Evolutionary conservation across 2,113 vertebrate species (phyloP).

Genomic region (Anolis sagrei): DNA sequence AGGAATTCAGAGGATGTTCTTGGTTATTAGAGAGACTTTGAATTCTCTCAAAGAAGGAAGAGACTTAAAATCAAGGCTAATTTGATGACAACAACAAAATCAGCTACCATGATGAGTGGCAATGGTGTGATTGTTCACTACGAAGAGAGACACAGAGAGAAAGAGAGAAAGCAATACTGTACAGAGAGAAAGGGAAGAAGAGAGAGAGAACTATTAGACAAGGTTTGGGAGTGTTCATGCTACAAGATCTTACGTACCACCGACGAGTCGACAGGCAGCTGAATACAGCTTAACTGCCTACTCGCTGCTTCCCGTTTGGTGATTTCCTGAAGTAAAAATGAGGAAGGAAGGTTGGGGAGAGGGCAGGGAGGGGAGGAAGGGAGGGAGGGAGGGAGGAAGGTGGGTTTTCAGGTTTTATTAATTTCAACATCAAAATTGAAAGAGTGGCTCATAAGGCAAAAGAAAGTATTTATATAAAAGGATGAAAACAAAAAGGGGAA

Average conservation of each 20-base stretch:
- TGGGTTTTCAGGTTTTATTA: constrained; percentile 54
- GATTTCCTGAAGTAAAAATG: constrained; percentile 92
- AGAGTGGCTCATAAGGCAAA: constrained; percentile 48
- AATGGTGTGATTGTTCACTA: constrained; percentile 72
- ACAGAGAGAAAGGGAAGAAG: constrained; percentile 47
- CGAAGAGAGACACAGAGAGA: constrained; percentile 56
- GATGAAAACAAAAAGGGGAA: constrained; percentile 26
- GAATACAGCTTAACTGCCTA: constrained; percentile 97
- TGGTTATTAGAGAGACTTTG: constrained; percentile 2
- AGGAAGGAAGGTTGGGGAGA: constrained; percentile 57
- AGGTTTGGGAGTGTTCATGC: constrained; percentile 69
- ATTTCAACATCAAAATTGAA: constrained; percentile 67
- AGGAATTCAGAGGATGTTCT: background rate
- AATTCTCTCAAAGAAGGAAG: constrained; percentile 64
- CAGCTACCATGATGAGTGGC: constrained; percentile 62
- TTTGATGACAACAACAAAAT: constrained; percentile 66
- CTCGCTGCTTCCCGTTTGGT: constrained; percentile 94
- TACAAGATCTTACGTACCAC: constrained; percentile 88
- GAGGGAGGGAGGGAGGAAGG: constrained; percentile 48
- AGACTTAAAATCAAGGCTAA: constrained; percentile 83
- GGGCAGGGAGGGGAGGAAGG: constrained; percentile 56
- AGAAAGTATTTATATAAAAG: constrained; percentile 10
- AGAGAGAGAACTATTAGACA: constrained; percentile 54
- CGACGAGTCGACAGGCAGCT: constrained; percentile 94
- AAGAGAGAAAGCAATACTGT: constrained; percentile 51